These are phyloP conservation scores for Apodemia zela DNA, from an alignment of 2,888 invertebrate genomes.

Conservation along the genomic window DNA sequence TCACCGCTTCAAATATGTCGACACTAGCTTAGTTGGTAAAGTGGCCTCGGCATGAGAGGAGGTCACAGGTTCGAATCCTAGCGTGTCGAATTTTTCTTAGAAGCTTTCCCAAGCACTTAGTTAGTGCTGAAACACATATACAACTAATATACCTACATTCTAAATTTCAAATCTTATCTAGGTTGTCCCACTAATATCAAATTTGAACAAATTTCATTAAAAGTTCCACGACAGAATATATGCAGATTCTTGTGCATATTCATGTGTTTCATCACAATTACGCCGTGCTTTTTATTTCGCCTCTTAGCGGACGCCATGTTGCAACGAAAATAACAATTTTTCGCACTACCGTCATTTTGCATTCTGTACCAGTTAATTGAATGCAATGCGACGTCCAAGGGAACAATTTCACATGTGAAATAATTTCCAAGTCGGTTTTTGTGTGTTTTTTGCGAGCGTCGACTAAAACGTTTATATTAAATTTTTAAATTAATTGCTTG, in stretches of 20 bases:
- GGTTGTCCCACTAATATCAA: not conserved
- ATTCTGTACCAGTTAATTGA: slow-evolving; percentile 31
- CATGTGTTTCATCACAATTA: slow-evolving; percentile 9
- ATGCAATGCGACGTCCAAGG: slow-evolving; percentile 27
- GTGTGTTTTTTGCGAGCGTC: slow-evolving; percentile 18
- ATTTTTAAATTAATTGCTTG: slow-evolving; percentile 22
- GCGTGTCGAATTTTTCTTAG: no score
- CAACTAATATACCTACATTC: no score
- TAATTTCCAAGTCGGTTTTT: slow-evolving; percentile 23
- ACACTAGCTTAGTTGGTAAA: no score
- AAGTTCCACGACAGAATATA: slow-evolving; percentile 4
- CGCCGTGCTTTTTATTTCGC: not conserved
- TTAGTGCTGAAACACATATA: no score
- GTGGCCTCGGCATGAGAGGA: no score
- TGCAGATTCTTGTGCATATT: slow-evolving; percentile 13
- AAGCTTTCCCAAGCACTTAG: no score
- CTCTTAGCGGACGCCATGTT: not conserved
- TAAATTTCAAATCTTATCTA: no score
- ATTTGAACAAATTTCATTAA: not conserved
- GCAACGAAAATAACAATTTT: slow-evolving; percentile 22
- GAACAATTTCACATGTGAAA: slow-evolving; percentile 31
- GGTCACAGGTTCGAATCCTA: no score
- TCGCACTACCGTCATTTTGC: slow-evolving; percentile 28
- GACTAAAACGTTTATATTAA: slow-evolving; percentile 30
- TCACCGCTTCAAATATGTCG: no score